phyloP scores from a whole-genome alignment of 2,113 vertebrate species.

The Scortum barcoo region DNA sequence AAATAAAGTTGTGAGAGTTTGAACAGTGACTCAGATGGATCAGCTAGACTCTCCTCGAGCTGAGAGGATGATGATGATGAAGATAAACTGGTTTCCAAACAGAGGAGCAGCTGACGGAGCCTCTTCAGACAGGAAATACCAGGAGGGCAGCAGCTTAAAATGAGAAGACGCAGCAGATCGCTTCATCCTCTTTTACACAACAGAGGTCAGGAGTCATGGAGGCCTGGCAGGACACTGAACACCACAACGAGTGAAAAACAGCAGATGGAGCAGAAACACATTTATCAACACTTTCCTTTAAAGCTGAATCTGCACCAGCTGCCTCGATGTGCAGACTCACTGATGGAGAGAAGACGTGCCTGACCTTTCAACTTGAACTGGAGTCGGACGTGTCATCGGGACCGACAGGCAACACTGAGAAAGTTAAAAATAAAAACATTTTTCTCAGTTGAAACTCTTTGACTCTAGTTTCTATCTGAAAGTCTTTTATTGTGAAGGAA shows the following conservation, averaged over 20 bases:
- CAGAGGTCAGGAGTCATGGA: slow-evolving; percentile 56
- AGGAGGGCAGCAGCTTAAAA: slow-evolving; percentile 68
- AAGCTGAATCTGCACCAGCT: slow-evolving; percentile 54
- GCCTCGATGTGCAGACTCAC: too few species aligned
- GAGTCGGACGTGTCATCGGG: too few species aligned
- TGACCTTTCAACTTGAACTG: background rate
- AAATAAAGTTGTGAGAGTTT: too few species aligned
- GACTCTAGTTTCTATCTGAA: too few species aligned
- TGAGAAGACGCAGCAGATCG: slow-evolving; percentile 72
- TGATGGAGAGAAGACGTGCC: background rate
- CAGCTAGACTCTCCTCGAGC: too few species aligned
- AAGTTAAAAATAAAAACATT: too few species aligned
- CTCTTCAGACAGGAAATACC: slow-evolving; percentile 73
- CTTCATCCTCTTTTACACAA: slow-evolving; percentile 27
- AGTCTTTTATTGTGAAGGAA: too few species aligned
- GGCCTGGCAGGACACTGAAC: slow-evolving; percentile 27
- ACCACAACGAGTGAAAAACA: slow-evolving; percentile 40
- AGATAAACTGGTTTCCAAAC: background rate
- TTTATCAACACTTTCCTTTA: slow-evolving; percentile 32
- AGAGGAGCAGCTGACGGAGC: background rate
- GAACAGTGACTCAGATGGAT: too few species aligned
- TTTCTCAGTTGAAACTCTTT: too few species aligned
- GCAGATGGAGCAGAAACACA: slow-evolving; percentile 37
- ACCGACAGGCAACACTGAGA: too few species aligned
- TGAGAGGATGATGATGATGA: background rate